phyloP scores from a whole-genome alignment of 2,888 invertebrate genomes.

The Ferrisia virgata region DNA sequence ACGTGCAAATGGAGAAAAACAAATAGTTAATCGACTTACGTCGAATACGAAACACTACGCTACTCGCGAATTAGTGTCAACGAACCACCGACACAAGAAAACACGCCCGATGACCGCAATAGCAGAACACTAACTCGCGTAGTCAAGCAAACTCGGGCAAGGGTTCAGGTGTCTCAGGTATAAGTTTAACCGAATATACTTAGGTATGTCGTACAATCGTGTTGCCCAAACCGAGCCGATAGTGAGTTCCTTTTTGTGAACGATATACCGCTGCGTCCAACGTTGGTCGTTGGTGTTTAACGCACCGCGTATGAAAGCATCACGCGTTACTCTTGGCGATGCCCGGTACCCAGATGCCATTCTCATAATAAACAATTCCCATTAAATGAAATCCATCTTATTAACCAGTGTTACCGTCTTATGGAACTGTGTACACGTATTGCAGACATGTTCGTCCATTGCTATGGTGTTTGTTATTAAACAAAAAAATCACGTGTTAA shows the following conservation, averaged over 20 bases:
- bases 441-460: background rate
- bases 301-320: background rate
- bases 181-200: slow-evolving; percentile 29
- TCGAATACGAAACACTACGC: background rate
- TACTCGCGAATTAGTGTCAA: background rate
- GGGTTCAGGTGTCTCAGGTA: slow-evolving; percentile 35
- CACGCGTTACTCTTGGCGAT: background rate
- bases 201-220: background rate
- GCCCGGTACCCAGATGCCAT: background rate
- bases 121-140: slow-evolving; percentile 17
- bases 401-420: background rate
- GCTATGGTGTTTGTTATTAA: background rate
- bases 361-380: background rate
- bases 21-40: background rate
- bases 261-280: background rate
- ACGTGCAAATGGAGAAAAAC: background rate
- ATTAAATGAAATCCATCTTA: background rate
- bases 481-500: slow-evolving; percentile 1
- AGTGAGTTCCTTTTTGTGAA: background rate
- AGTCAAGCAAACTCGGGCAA: slow-evolving; percentile 11
- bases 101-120: slow-evolving; percentile 37
- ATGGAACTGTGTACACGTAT: background rate
- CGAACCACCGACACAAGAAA: background rate
- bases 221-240: slow-evolving; percentile 1
- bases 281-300: background rate